Conservation (phyloP, 2,113 vertebrate species). For the Drymodes brunneopygia region DNA sequence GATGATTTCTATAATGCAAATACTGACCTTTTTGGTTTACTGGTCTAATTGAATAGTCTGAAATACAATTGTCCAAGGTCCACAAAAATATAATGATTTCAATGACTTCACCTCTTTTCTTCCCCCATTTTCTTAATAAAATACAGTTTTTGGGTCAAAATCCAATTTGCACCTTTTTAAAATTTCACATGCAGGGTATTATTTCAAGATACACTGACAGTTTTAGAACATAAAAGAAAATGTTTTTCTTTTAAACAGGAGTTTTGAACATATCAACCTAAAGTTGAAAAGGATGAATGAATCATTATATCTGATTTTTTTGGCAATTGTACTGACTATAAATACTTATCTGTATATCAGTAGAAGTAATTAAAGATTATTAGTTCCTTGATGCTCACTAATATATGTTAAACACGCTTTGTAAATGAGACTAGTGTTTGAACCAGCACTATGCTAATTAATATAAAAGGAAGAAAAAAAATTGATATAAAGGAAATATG, state of each 20-base stretch:
- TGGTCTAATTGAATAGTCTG: not conserved
- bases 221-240: not conserved
- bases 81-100: not conserved
- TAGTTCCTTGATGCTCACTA: not conserved
- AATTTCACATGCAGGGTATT: not conserved
- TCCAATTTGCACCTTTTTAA: not conserved
- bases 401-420: not conserved
- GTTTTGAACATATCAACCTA: not conserved
- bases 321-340: rapidly evolving
- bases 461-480: not conserved
- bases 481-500: not conserved
- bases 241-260: not conserved
- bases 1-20: not conserved
- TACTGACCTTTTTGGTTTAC: not conserved
- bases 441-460: not conserved
- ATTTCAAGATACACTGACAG: not conserved
- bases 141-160: not conserved
- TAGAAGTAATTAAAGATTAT: not conserved
- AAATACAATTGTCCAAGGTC: not conserved
- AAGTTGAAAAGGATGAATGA: not conserved
- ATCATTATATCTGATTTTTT: not conserved
- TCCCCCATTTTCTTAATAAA: not conserved
- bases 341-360: not conserved
- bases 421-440: not conserved
- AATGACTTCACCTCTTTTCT: not conserved